A percentile compares a stretch with the other conserved stretches of the same genome.
phyloP scores from a whole-genome alignment of 2,113 vertebrate species.

The Cyprinodon brontotheroides region DNA sequence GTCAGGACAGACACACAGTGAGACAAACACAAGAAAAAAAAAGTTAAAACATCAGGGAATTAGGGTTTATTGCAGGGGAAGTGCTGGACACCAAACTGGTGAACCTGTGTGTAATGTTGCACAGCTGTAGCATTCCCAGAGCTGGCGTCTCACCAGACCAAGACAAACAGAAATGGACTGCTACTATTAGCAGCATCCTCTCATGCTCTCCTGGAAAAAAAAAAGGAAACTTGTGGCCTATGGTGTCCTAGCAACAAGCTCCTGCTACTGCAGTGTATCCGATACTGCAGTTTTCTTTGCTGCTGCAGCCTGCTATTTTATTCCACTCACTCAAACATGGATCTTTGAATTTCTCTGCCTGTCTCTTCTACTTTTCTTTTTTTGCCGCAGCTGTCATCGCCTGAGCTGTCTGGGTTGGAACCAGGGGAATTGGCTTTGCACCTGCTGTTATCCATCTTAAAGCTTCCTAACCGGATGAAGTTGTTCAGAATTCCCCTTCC shows the following conservation, averaged over 20 bases:
- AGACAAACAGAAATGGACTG: slow-evolving; percentile 56
- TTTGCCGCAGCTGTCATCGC: slow-evolving; percentile 41
- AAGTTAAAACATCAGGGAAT: slow-evolving; percentile 17
- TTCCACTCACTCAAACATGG: slow-evolving; percentile 55
- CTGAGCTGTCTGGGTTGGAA: slow-evolving; percentile 18
- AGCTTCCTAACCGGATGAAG: not conserved
- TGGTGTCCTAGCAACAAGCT: slow-evolving; percentile 80
- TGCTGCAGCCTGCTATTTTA: slow-evolving; percentile 66
- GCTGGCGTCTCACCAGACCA: slow-evolving; percentile 60
- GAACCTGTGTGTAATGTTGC: slow-evolving; percentile 17
- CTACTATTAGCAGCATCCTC: slow-evolving; percentile 65
- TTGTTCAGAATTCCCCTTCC: not conserved
- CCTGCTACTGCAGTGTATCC: slow-evolving; percentile 70
- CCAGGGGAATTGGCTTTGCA: slow-evolving; percentile 11
- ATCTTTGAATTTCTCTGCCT: slow-evolving; percentile 40
- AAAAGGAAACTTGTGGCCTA: slow-evolving; percentile 67
- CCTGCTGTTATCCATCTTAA: slow-evolving; percentile 17
- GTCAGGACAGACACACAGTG: slow-evolving; percentile 6
- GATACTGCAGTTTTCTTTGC: slow-evolving; percentile 62
- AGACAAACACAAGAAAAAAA: not conserved
- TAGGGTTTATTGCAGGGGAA: slow-evolving; percentile 15
- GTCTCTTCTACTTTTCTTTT: slow-evolving; percentile 39
- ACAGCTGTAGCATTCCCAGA: slow-evolving; percentile 30
- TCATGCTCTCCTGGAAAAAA: slow-evolving; percentile 66
- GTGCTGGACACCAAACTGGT: slow-evolving; percentile 29